These are phyloP conservation scores for Brachionus rotundiformis DNA, from an alignment of 1,140 invertebrate genomes.

Conservation along the genomic window DNA sequence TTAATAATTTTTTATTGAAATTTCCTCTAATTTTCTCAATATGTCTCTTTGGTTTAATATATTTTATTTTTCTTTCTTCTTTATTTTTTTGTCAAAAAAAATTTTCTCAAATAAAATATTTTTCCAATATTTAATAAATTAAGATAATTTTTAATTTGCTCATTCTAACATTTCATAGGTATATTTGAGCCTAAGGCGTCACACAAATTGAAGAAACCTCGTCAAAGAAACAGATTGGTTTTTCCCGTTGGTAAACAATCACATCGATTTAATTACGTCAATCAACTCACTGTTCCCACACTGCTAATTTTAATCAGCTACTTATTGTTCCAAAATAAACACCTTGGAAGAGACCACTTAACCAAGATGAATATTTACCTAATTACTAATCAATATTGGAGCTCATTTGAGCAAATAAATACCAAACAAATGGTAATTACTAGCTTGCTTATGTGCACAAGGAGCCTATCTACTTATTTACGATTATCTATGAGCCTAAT, in stretches of 20 bases:
- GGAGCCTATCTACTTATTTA: too few species aligned
- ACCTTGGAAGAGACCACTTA: neutral
- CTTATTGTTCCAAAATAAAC: neutral
- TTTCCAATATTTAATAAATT: conserved; percentile 45
- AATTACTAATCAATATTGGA: neutral
- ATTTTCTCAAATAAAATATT: conserved; percentile 6
- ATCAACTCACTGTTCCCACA: neutral
- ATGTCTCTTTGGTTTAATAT: neutral
- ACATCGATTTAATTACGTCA: neutral
- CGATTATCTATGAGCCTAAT: too few species aligned
- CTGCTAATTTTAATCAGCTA: neutral
- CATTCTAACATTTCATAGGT: conserved; percentile 22
- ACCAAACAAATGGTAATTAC: too few species aligned
- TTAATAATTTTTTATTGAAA: conserved; percentile 30
- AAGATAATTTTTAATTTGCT: conserved; percentile 29
- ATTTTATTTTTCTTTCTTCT: neutral
- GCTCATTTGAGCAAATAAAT: too few species aligned
- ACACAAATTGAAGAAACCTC: neutral
- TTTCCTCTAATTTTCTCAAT: neutral
- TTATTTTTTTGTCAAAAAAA: too few species aligned
- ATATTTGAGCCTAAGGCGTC: neutral
- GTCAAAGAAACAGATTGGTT: conserved; percentile 13
- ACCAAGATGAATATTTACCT: neutral
- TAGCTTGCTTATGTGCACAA: too few species aligned
- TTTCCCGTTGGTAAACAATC: conserved; percentile 7